A percentile compares a stretch with the other conserved stretches of the same genome.
phyloP scores from a whole-genome alignment of 1,140 invertebrate species.

The Archegozetes longisetosus region DNA sequence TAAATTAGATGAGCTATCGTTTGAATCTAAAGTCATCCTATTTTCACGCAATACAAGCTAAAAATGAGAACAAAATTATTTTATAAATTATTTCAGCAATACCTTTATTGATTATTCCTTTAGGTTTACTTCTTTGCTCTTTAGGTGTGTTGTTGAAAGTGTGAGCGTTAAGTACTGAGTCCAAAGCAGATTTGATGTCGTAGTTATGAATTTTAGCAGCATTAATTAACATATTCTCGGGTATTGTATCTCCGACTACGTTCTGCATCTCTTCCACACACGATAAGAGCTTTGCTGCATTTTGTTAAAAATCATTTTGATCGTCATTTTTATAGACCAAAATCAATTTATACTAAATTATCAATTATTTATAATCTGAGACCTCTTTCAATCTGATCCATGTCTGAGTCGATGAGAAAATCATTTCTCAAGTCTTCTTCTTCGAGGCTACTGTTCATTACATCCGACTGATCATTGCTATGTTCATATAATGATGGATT shows the following conservation, averaged over 20 bases:
- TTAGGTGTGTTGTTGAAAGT: not conserved
- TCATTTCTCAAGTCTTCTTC: conserved; percentile 8
- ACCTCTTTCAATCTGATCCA: not conserved
- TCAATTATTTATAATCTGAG: not conserved
- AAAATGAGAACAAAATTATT: no score
- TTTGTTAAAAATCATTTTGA: conserved; percentile 8
- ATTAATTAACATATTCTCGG: conserved; percentile 6
- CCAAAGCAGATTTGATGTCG: conserved; percentile 11
- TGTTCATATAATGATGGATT: not conserved
- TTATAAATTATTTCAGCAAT: no score
- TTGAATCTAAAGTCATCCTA: no score
- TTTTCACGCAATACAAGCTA: no score
- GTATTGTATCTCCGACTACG: conserved; percentile 51
- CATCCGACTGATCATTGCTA: not conserved
- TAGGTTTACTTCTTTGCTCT: not conserved
- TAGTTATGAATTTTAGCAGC: conserved; percentile 6
- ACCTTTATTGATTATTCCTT: not conserved
- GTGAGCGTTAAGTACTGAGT: conserved; percentile 2
- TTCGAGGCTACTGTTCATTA: not conserved
- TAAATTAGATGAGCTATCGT: no score
- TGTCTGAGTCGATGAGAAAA: no score
- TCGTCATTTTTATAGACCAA: no score
- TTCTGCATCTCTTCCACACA: conserved; percentile 65
- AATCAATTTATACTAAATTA: not conserved
- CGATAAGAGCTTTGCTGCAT: conserved; percentile 48